Conservation (phyloP, 2,113 vertebrate species). For the Upupa epops region DNA sequence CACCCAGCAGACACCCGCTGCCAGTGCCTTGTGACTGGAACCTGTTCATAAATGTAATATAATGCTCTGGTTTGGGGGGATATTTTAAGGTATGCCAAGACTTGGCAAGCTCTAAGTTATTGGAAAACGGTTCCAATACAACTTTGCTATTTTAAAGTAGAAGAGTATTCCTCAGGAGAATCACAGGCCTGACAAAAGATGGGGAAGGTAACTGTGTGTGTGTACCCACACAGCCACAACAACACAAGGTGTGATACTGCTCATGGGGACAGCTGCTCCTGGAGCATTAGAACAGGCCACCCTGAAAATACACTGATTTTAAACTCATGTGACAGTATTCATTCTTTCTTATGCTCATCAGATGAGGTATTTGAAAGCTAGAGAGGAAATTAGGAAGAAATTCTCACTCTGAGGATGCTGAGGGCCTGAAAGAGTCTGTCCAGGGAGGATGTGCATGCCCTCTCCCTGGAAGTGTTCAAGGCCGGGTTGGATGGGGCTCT, state of each 20-base stretch:
- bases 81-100: background rate
- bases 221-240: background rate
- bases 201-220: background rate
- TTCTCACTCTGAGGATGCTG: no score
- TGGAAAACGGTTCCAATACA: background rate
- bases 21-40: no score
- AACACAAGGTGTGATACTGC: background rate
- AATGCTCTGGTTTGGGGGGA: background rate
- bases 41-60: background rate
- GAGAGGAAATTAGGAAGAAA: no score
- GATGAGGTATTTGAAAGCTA: background rate
- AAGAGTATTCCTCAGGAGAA: background rate
- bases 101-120: background rate
- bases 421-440: no score
- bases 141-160: background rate
- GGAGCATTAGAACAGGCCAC: background rate
- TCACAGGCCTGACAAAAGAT: background rate
- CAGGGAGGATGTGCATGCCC: no score
- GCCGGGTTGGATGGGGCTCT: no score
- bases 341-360: background rate
- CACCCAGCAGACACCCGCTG: rapidly evolving
- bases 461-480: no score
- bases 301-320: background rate
- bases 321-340: background rate
- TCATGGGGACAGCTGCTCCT: background rate